Base-by-base conservation (phyloP, 1,140 invertebrate genomes). In the Drosophila subpulchrella region DNA sequence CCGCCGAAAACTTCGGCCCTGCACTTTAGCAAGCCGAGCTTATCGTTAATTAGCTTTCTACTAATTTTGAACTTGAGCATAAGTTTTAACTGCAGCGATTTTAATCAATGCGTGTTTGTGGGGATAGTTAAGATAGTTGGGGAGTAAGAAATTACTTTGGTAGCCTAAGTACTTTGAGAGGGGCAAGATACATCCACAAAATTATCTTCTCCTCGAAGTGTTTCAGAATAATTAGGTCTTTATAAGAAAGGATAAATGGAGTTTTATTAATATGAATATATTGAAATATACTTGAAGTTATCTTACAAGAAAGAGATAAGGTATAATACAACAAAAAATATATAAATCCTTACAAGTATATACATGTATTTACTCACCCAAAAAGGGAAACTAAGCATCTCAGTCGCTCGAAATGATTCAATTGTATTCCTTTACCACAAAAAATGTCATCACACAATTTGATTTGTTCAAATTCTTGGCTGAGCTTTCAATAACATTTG, bases 21-120 rank as follows among this genome's bases (percentile, higher is more conserved):
- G 55, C 77, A 74, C 78, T 66, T 70, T 73, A 36, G 58, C 44
- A 15, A 59, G 63, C 62, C 73, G 59, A 54, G 77, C 84, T 83
- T 89, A 88, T 89, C 83, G 84, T 76, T 89, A 88, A 88, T 88
- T 88, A 89, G 76, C 80, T 88, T 83, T 79, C 72, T 53, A 80
- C 83, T 80, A 83, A 88, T 89, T 89, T 70, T 68, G 51, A 88
- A 89, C 80, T 88, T 74, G 55, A 89, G 75, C 84, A 83, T 83
- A 88, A 88, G 83, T 86, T 88, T 68, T 61, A 76, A 56, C 47
- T 72, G 67, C 66, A 59, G 50, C 72, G 51, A 59, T 65, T 63
- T 61, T 60, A 77, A 88, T 88, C 81, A 78, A 85, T 78, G 82
- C 66, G 30, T 73, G 58, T 24, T 78, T 75, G 54, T 4, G 2